These are phyloP conservation scores for Chrysomela aeneicollis DNA, from an alignment of 2,888 invertebrate species.

Conservation along the genomic window DNA sequence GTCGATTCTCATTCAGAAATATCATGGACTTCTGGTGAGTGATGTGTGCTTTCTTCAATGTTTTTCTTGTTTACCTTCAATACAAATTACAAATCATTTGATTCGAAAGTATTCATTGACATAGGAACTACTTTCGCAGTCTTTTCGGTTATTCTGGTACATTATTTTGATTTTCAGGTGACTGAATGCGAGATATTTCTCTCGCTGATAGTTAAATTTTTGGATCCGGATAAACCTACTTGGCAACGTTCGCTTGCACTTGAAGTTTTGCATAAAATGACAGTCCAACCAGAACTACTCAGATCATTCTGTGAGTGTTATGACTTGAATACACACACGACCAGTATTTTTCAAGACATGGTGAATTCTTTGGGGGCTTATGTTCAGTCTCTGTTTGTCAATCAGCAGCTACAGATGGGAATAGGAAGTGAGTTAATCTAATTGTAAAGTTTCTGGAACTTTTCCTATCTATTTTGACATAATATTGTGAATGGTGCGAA, in stretches of 20 bases:
- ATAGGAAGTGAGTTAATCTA: constrained; percentile 56
- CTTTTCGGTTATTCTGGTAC: too few relatives aligned
- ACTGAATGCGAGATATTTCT: constrained; percentile 99
- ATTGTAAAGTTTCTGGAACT: constrained; percentile 9
- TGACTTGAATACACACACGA: constrained; percentile 93
- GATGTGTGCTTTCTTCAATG: background rate
- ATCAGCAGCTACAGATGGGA: constrained; percentile 68
- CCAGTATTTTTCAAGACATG: constrained; percentile 93
- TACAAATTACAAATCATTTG: too few relatives aligned
- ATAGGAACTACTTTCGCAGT: too few relatives aligned
- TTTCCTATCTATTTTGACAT: too few relatives aligned
- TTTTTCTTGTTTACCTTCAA: background rate
- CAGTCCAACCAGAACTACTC: constrained; percentile 85
- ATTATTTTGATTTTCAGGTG: constrained; percentile 73
- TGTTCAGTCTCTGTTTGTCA: constrained; percentile 89
- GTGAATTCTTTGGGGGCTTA: constrained; percentile 93
- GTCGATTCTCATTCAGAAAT: constrained; percentile 91
- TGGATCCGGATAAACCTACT: constrained; percentile 94
- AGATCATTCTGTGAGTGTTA: constrained; percentile 94
- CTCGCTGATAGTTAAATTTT: constrained; percentile 94
- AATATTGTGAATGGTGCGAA: too few relatives aligned
- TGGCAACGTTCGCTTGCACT: constrained; percentile 97
- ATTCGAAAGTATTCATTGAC: too few relatives aligned
- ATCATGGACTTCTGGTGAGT: constrained; percentile 86
- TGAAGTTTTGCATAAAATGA: constrained; percentile 95